Base-by-base conservation (phyloP, 2,113 vertebrate species). In the Cephalopholis sonnerati region DNA sequence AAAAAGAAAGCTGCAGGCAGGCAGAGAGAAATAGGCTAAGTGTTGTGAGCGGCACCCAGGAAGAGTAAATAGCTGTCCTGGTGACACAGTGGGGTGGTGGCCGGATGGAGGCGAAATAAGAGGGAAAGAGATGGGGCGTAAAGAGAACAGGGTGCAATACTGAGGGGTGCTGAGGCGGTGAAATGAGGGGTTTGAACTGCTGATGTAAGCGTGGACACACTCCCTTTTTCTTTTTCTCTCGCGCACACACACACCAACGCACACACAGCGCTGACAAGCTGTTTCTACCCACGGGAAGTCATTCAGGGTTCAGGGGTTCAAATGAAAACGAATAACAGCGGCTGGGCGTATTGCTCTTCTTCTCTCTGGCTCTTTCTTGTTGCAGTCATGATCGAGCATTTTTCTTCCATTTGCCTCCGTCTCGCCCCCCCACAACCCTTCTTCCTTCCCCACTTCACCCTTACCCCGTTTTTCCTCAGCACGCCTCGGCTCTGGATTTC, bases 91-190 rank as follows among this genome's bases (percentile, higher is more conserved):
- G 66, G 81, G 77, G 76, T 68, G 65, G 81, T 57, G 81, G 77
- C 15, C 44, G 74, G 72, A 44, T 44, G 83, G 78, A 79, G 84
- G 84, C 75, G 66, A 84, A 85, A 87, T 79, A 44, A 82, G 79
- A 88, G 77, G 81, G 78, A 88, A 84, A 88, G 87, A 90, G 91
- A 91, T 87, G 89, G 89, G 87, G 86, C 79, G 70, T 87, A 87
- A 92, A 93, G 82, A 86, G 87, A 83, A 86, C 81, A 83, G 85
- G 87, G 92, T 87, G 86, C 89, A 91, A 90, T 92, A 90, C 83
- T 83, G 90, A 89, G 89, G 89, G 93, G 90, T 93, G 93, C 93
- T 93, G 93, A 94, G 90, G 92, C 93, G 89, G 91, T 93, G 87
- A 93, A 94, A 92, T 83, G 77, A 84, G 73, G 89, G 87, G 78